A percentile compares a stretch with the other conserved stretches of the same genome.
These are phyloP conservation scores for Takifugu flavidus DNA, from an alignment of 2,113 vertebrate genomes.

Conservation along the genomic window DNA sequence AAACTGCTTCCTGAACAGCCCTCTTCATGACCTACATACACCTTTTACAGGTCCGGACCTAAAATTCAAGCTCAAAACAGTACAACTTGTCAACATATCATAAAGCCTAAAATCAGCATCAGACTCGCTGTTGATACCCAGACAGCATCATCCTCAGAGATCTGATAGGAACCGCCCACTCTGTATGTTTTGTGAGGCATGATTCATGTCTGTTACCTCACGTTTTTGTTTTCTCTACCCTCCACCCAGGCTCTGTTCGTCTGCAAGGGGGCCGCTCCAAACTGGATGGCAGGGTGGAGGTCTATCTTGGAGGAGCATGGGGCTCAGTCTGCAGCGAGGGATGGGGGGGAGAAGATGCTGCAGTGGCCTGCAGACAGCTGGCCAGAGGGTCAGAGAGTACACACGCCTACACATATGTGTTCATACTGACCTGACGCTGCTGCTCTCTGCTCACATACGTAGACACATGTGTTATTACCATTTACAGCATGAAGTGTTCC, in stretches of 20 bases:
- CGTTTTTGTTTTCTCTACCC: neutral
- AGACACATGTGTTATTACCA: constrained; percentile 18
- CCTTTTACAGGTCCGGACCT: no score
- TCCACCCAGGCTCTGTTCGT: constrained; percentile 77
- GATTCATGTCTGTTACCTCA: neutral
- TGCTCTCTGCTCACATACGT: neutral
- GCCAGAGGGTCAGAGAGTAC: constrained; percentile 79
- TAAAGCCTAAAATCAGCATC: no score
- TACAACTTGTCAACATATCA: no score
- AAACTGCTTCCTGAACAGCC: no score
- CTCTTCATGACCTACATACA: no score
- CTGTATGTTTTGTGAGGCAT: neutral
- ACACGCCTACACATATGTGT: constrained; percentile 9
- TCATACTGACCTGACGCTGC: constrained; percentile 8
- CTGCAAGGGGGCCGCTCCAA: constrained; percentile 80
- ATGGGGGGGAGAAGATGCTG: constrained; percentile 81
- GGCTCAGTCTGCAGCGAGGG: constrained; percentile 79
- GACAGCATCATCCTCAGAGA: no score
- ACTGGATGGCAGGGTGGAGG: constrained; percentile 84
- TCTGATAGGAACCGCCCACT: no score
- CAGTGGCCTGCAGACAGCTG: constrained; percentile 85
- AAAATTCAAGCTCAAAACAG: no score
- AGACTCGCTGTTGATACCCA: no score
- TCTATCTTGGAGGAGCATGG: constrained; percentile 82
- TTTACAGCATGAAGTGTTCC: constrained; percentile 7